Evolutionary conservation across 1,140 invertebrate species (phyloP), one percentile per base, ranked within the genome.

Genomic region (Drosophila yakuba): DNA sequence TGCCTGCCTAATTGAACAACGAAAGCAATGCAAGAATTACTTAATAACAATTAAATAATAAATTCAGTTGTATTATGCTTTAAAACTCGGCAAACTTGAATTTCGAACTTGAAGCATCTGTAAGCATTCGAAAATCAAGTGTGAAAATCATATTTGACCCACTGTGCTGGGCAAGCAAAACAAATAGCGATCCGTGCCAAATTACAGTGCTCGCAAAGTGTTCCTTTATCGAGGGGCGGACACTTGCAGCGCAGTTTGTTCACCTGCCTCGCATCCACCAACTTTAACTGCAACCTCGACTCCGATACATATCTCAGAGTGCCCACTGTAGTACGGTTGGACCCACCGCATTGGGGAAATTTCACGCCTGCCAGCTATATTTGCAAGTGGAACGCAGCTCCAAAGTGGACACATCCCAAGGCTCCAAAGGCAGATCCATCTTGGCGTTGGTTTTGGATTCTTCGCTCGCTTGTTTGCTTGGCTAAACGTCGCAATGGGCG

Each of bases 351-450:
- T 69, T 23, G 78, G 56, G 60, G 48, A 68, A 75, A 88, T 74
- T 89, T 89, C 68, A 88, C 84, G 84, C 84, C 84, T 84, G 38
- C 84, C 72, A 88, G 84, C 83, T 80, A 88, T 89, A 45, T 68
- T 73, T 66, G 76, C 79, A 58, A 89, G 41, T 48, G 38, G 14
- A n/a, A 17, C 17, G 17, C 17, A 17, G 17, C 17, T 17, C 17
- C 17, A 17, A 17, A 17, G 17, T 2, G n/a, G 15, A 7, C 59
- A 7, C 59, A 64, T 48, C 58, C 23, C 12, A n/a, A 28, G 12
- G 28, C 2, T 15, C 28, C 50, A 17, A 17, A 20, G 7, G 32
- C 0, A 36, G 50, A 52, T 36, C 28, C 50, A 36, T 52, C 28
- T 52, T 14, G 5, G 20, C 20, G 11, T 51, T 35, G n/a, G 43